Evolutionary conservation across 2,888 invertebrate genomes (phyloP), one percentile per base, ranked within the genome.

Genomic region (Hoplodrina blanda): DNA sequence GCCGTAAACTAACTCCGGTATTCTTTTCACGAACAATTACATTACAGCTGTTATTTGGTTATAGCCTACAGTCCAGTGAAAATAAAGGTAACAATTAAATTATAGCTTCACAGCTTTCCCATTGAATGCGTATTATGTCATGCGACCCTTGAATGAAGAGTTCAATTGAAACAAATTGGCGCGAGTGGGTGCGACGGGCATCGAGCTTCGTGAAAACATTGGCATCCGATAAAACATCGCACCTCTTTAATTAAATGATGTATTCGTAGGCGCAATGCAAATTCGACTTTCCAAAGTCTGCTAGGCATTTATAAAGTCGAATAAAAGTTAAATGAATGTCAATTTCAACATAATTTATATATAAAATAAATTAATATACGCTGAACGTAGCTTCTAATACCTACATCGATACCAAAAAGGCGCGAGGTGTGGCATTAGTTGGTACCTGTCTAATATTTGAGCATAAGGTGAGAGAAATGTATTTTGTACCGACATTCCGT

Each of bases 91-190:
- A 54, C 41, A 30, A 65, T 74, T 73, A 30, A 52, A 79, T 76
- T 73, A 72, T 41, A 67, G 59, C 63, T 73, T 44, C 79, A 53
- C 57, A 68, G 65, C 57, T 67, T 66, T 19, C 19, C 25, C 33
- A 61, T 59, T 61, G 65, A 69, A 69, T 67, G 59, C 20, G 64
- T 69, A 63, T 73, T 69, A 62, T 69, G 53, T 55, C 63, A 49
- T 52, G 61, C 59, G 60, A 80, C 73, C 64, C 80, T 80, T 75
- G 80, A 83, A 80, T 82, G 79, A 76, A 85, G 80, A 73, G 78
- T 81, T 80, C 80, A 85, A 86, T 82, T 81, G 83, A 75, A 76
- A 80, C 76, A 81, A 85, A 85, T 87, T 83, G 73, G 71, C 62
- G 62, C 69, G 71, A 81, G 73, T 76, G 82, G 78, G 78, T 78